Evolutionary conservation across 1,140 invertebrate genomes (phyloP).

Genomic region (Drosophila lacertosa): DNA sequence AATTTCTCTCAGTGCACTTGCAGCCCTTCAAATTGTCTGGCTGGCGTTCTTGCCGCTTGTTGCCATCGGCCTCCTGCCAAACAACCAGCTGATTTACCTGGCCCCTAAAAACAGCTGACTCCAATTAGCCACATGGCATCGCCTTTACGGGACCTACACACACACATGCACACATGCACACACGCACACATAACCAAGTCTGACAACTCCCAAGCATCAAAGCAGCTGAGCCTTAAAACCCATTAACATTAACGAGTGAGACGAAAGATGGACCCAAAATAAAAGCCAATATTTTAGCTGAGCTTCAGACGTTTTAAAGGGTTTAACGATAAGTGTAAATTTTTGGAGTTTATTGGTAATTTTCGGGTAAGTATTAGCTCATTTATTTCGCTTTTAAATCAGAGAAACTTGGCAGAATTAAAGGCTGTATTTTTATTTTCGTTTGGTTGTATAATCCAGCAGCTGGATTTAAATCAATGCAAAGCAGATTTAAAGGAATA

Average conservation of each 20-base stretch:
- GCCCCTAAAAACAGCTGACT: slow-evolving; percentile 74
- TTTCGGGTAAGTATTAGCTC: no score
- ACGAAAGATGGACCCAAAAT: slow-evolving; percentile 4
- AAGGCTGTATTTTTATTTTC: no score
- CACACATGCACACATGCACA: slow-evolving; percentile 3
- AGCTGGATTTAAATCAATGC: no score
- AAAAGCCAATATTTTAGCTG: neutral
- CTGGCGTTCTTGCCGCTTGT: slow-evolving; percentile 18
- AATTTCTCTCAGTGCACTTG: slow-evolving; percentile 49
- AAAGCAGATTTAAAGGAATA: no score
- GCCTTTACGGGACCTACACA: slow-evolving; percentile 4
- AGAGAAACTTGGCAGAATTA: no score
- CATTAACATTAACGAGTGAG: slow-evolving; percentile 61
- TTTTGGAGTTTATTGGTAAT: no score
- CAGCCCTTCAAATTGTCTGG: slow-evolving; percentile 34
- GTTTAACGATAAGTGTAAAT: no score
- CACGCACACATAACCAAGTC: slow-evolving; percentile 26
- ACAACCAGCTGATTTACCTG: slow-evolving; percentile 69
- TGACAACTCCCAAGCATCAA: slow-evolving; percentile 18
- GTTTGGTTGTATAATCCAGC: no score
- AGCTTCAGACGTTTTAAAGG: neutral
- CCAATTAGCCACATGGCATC: slow-evolving; percentile 75
- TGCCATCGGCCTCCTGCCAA: slow-evolving; percentile 44
- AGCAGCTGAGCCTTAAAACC: slow-evolving; percentile 39
- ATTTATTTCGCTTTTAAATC: no score